Conservation (phyloP, 1,140 invertebrate genomes). For the Subanguina moxae region DNA sequence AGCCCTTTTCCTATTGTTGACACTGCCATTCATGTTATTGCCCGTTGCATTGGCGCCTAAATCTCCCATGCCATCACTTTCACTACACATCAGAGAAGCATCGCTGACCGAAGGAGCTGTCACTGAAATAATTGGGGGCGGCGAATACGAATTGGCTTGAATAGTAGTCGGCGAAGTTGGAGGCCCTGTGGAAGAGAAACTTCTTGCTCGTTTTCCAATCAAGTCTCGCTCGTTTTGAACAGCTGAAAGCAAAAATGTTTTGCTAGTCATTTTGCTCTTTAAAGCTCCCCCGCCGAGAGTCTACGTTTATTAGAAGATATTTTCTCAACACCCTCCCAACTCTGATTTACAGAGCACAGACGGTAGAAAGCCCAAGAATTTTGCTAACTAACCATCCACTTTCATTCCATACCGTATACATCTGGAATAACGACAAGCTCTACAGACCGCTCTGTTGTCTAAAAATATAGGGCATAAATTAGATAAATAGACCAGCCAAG, state of each 20-base stretch:
- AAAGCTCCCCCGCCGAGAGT: no score
- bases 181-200: constrained; percentile 23
- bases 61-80: no score
- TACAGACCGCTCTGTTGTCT: constrained; percentile 57
- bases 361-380: background rate
- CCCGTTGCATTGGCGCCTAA: no score
- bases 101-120: background rate
- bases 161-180: constrained; percentile 21
- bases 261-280: no score
- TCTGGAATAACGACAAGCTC: constrained; percentile 51
- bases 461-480: constrained; percentile 19
- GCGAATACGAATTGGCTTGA: background rate
- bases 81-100: no score
- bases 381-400: constrained; percentile 43
- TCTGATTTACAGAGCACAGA: no score
- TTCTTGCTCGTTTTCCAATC: constrained; percentile 51
- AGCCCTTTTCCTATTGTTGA: no score
- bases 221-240: constrained; percentile 57
- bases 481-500: no score
- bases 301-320: no score
- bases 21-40: no score
- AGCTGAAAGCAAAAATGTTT: constrained; percentile 34
- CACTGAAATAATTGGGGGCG: background rate
- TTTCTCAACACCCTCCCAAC: no score
- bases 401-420: constrained; percentile 56